Conservation (phyloP, 2,113 vertebrate genomes). For the Ceyx cyanopectus region DNA sequence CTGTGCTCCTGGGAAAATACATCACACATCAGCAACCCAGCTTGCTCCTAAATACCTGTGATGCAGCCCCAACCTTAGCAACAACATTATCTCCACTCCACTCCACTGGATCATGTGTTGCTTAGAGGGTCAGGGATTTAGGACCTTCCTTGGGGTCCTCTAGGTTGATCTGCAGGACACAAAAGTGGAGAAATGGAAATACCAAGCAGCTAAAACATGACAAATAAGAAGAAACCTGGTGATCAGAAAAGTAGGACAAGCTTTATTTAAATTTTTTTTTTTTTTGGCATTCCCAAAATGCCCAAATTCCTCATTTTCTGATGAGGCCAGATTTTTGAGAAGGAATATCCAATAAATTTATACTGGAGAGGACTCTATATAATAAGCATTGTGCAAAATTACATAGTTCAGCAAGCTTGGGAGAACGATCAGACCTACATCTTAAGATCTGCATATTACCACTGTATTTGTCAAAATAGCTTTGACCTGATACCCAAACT, state of each 20-base stretch:
- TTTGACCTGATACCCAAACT: neutral
- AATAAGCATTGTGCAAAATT: neutral
- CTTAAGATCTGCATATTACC: neutral
- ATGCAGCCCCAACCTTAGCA: neutral
- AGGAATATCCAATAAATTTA: neutral
- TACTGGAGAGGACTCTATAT: too few relatives aligned
- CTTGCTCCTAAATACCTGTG: neutral
- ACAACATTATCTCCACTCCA: neutral
- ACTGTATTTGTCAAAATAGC: neutral
- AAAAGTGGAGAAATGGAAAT: neutral
- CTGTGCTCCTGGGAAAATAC: neutral
- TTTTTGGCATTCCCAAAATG: neutral
- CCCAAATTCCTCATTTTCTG: too few relatives aligned
- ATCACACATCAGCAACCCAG: rapidly evolving
- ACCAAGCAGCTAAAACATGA: neutral
- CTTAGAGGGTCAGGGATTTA: neutral
- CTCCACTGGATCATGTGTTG: neutral
- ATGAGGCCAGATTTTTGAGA: neutral
- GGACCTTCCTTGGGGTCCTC: neutral
- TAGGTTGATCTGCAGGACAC: neutral
- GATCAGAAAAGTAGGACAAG: neutral
- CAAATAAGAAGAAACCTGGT: neutral
- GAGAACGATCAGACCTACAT: neutral
- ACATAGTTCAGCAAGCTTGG: neutral
- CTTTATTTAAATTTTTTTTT: neutral